Percentiles rank a stretch among this genome's conserved stretches.
These are phyloP conservation scores for Drosophila simulans DNA, from an alignment of 1,140 invertebrate species.

Conservation along the genomic window DNA sequence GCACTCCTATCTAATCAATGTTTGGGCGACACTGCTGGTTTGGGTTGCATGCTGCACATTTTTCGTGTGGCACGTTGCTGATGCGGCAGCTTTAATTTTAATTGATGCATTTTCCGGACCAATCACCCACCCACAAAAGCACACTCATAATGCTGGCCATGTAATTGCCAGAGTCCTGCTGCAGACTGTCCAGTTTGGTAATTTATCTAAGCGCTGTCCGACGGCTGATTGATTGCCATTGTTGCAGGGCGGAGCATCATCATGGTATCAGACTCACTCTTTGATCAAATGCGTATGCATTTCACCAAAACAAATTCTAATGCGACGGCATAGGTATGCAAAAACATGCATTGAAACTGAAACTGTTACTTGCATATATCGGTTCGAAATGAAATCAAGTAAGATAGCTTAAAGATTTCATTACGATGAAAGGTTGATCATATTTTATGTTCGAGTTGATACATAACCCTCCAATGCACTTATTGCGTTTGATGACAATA, in stretches of 20 bases:
- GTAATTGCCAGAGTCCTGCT: constrained; percentile 34
- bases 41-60: constrained; percentile 11
- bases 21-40: constrained; percentile 25
- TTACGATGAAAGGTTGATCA: not conserved
- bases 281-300: not conserved
- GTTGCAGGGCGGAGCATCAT: not conserved
- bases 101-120: constrained; percentile 63
- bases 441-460: not conserved
- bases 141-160: constrained; percentile 9
- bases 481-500: not conserved
- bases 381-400: too few species aligned
- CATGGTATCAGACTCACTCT: not conserved
- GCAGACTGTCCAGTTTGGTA: constrained; percentile 23
- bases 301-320: not conserved
- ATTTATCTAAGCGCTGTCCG: constrained; percentile 52
- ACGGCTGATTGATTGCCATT: constrained; percentile 54
- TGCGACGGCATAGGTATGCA: too few species aligned
- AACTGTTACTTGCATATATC: too few species aligned
- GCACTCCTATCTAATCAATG: constrained; percentile 78
- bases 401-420: not conserved
- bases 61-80: constrained; percentile 7
- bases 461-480: too few species aligned
- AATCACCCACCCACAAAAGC: constrained; percentile 3
- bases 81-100: constrained; percentile 75
- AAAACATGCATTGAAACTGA: too few species aligned